Conservation (phyloP, 2,888 invertebrate species). For the Andricus quercusramuli region DNA sequence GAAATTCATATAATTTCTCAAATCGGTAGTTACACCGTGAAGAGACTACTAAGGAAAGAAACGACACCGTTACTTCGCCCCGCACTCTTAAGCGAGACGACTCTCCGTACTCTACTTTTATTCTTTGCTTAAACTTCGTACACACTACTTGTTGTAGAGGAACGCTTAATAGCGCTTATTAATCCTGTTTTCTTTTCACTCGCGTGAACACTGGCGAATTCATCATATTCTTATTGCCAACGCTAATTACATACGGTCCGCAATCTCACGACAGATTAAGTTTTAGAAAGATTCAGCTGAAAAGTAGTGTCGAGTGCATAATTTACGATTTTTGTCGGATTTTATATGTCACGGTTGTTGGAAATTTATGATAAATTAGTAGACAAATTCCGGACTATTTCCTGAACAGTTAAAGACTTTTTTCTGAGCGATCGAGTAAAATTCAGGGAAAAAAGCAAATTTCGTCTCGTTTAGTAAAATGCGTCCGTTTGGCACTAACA, state of each 20-base stretch:
- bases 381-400: no score
- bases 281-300: neutral
- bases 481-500: slow-evolving; percentile 25
- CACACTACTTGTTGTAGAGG: neutral
- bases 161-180: slow-evolving; percentile 22
- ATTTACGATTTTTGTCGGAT: neutral
- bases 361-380: neutral
- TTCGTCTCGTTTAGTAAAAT: neutral
- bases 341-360: neutral
- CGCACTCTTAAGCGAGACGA: slow-evolving; percentile 17
- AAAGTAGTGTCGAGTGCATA: neutral
- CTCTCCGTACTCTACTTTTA: slow-evolving; percentile 29
- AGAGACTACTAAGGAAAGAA: slow-evolving; percentile 52
- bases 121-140: slow-evolving; percentile 11
- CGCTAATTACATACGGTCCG: slow-evolving; percentile 4
- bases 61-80: slow-evolving; percentile 48
- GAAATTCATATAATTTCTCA: slow-evolving; percentile 56
- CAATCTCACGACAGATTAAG: slow-evolving; percentile 12
- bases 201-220: neutral
- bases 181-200: slow-evolving; percentile 12
- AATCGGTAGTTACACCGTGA: slow-evolving; percentile 56
- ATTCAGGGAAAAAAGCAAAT: neutral
- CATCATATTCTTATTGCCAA: slow-evolving; percentile 7
- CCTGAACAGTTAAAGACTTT: no score
- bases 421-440: no score